phyloP scores from a whole-genome alignment of 2,797 vertebrate species.

The Schizopygopsis malacanthus region DNA sequence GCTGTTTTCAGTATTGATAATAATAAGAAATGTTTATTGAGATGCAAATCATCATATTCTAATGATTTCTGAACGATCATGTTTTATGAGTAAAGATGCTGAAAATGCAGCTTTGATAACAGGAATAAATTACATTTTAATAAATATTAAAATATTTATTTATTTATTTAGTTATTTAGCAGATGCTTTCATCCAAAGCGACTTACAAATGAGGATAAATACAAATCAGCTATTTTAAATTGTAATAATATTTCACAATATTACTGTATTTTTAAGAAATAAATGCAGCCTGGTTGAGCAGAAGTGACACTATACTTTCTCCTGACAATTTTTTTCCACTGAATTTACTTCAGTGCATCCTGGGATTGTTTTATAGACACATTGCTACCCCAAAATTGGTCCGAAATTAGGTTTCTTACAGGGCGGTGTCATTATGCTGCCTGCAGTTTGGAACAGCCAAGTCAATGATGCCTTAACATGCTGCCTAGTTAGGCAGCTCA shows the following conservation, averaged over 20 bases:
- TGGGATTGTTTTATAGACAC: background rate
- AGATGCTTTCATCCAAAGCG: no score
- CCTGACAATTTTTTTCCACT: background rate
- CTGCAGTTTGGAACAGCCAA: conserved; percentile 11
- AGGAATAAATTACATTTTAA: background rate
- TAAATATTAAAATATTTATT: background rate
- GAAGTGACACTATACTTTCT: background rate
- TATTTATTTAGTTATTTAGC: no score
- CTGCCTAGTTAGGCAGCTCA: conserved; percentile 17
- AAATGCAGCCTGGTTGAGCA: background rate
- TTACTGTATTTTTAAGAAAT: background rate
- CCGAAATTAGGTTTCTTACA: conserved; percentile 3
- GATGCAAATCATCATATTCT: no score
- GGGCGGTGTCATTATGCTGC: conserved; percentile 17
- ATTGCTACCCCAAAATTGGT: background rate
- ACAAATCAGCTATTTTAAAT: background rate
- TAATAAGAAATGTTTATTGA: no score
- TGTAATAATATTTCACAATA: background rate
- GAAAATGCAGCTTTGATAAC: background rate
- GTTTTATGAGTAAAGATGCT: background rate
- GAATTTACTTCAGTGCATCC: background rate
- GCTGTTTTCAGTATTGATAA: no score
- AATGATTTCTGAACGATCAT: background rate
- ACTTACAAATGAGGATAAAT: background rate
- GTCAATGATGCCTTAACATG: conserved; percentile 29